A percentile compares a stretch with the other conserved stretches of the same genome.
phyloP scores from a whole-genome alignment of 2,888 invertebrate species.

The Chloromyia formosa region DNA sequence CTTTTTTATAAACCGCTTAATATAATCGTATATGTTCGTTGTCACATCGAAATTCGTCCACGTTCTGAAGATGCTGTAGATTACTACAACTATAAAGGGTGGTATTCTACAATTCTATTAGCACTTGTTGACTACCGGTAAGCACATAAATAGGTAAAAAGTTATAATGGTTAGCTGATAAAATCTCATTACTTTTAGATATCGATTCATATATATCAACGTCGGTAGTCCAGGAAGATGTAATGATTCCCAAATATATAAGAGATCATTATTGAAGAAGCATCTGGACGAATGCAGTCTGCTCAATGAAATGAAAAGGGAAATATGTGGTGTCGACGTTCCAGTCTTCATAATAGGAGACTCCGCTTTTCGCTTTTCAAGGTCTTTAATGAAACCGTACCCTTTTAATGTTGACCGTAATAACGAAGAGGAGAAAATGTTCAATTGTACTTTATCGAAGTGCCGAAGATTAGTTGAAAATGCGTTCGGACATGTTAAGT shows the following conservation, averaged over 20 bases:
- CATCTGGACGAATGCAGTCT: too few species aligned
- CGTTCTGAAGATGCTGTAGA: neutral
- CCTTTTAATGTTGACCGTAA: too few species aligned
- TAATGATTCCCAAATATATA: constrained; percentile 21
- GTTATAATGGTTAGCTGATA: too few species aligned
- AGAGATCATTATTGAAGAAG: neutral
- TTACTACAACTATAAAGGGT: constrained; percentile 31
- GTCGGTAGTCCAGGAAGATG: constrained; percentile 19
- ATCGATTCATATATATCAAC: constrained; percentile 34
- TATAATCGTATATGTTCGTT: neutral
- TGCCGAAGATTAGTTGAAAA: too few species aligned
- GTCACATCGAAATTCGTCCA: constrained; percentile 38
- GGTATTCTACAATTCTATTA: constrained; percentile 27
- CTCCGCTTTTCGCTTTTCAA: too few species aligned
- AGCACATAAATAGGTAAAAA: neutral
- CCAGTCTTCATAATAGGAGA: too few species aligned
- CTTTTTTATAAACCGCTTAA: neutral
- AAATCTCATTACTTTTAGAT: neutral
- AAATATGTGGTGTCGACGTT: too few species aligned
- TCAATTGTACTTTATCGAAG: too few species aligned
- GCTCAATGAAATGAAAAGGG: too few species aligned
- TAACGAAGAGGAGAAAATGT: too few species aligned
- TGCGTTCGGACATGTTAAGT: too few species aligned
- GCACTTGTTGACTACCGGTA: constrained; percentile 40
- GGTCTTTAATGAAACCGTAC: too few species aligned